Base-by-base conservation (phyloP, 2,113 vertebrate species). In the Talpa occidentalis region DNA sequence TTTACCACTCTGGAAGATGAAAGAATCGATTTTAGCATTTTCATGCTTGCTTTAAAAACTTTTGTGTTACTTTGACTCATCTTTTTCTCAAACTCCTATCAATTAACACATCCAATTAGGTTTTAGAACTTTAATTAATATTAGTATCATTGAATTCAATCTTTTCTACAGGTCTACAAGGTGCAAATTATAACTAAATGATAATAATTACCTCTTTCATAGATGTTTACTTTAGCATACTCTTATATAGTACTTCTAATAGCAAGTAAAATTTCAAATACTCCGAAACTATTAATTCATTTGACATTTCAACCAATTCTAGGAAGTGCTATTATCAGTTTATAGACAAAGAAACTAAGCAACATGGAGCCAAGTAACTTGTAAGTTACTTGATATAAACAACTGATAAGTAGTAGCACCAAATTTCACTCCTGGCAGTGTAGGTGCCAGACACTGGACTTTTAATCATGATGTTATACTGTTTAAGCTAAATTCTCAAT, bases 1-100 rank as follows among this genome's bases (percentile, higher is more conserved):
- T 90, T 59, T 73, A 83, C n/a, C 73, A 47, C 42, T 82, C 54
- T 60, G 69, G 44, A 92, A 96, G 47, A 91, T 62, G 35, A 94
- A 11, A 92, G 44, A 62, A 95, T 32, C 9, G 10, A 82, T 90
- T 91, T 92, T 74, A 66, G 66, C 15, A 64, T 19, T 1, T 56
- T 69, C 32, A 2, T 44, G 49, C 21, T 94, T 88, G 32, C 82
- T 91, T 92, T 70, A 37, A 90, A 96, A 40, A 44, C 0, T 35
- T 67, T 5, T 85, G 12, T 79, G 30, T 73, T 66, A 19, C 22
- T 77, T 67, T 85, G 19, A 54, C 30, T 78, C 35, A 56, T 78
- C 44, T 82, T 94, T 76, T 7, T 56, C n/a, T 88, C 54, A 81
- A 73, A 66, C 47, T 59, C 80, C 26, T 54, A 86, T 91, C 54